These are phyloP conservation scores for Larimichthys polyactis DNA, from an alignment of 2,113 vertebrate species.

Conservation along the genomic window DNA sequence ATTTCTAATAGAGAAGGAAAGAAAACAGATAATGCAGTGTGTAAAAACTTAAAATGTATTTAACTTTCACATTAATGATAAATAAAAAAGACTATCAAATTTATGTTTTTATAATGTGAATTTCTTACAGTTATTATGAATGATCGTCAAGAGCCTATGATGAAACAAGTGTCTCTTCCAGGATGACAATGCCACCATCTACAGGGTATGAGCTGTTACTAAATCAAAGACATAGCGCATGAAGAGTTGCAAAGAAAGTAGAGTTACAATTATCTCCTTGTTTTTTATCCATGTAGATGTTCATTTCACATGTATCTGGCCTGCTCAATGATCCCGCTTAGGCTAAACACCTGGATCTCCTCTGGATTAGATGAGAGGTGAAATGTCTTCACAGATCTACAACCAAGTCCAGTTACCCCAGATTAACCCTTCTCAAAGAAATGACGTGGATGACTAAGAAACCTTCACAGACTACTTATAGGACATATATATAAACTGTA, in stretches of 20 bases:
- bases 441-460: no score
- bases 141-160: neutral
- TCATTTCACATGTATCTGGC: no score
- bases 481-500: neutral
- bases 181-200: constrained; percentile 34
- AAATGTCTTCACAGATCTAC: no score
- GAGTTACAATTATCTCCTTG: neutral
- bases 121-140: no score
- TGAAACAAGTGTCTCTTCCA: neutral
- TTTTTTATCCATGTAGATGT: neutral
- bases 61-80: neutral
- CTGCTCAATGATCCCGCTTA: no score
- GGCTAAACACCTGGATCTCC: no score
- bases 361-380: no score
- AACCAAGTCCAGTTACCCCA: no score
- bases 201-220: neutral
- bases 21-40: neutral
- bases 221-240: neutral
- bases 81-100: no score
- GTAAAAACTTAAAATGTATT: neutral
- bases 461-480: no score
- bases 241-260: neutral
- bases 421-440: no score
- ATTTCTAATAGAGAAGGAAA: neutral
- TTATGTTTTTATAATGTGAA: no score